Percentiles rank a stretch among this genome's conserved stretches.
phyloP scores from a whole-genome alignment of 2,888 invertebrate genomes.

The Mimas tiliae region DNA sequence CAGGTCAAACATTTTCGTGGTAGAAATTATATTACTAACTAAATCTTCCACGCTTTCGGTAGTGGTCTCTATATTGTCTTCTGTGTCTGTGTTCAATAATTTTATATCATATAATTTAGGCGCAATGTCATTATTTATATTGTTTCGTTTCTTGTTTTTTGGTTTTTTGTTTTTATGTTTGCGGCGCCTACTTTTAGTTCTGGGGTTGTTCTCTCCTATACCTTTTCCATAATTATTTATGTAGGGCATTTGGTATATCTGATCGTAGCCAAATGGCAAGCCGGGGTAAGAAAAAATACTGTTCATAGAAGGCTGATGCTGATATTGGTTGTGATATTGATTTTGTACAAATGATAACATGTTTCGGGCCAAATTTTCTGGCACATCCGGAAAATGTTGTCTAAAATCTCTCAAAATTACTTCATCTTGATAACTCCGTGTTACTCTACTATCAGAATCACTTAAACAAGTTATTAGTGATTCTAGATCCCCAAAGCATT shows the following conservation, averaged over 20 bases:
- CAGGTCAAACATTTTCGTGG: background rate
- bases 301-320: conserved; percentile 29
- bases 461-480: background rate
- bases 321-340: conserved; percentile 29
- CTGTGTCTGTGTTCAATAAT: conserved; percentile 1
- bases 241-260: conserved; percentile 39
- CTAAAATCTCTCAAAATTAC: conserved; percentile 37
- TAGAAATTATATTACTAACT: background rate
- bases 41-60: background rate
- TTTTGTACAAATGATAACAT: conserved; percentile 35
- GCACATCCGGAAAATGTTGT: conserved; percentile 44
- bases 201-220: conserved; percentile 24
- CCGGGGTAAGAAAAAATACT: conserved; percentile 33
- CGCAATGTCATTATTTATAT: conserved; percentile 6
- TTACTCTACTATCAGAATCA: conserved; percentile 20
- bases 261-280: conserved; percentile 40
- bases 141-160: conserved; percentile 6
- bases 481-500: conserved; percentile 15
- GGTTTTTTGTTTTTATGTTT: conserved; percentile 28
- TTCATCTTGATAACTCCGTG: conserved; percentile 37
- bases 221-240: conserved; percentile 20
- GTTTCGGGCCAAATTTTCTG: conserved; percentile 34
- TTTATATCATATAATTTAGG: conserved; percentile 9
- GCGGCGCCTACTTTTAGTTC: conserved; percentile 19
- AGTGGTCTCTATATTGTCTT: background rate